These are phyloP conservation scores for Nestor notabilis DNA, from an alignment of 2,113 vertebrate species.

Conservation along the genomic window DNA sequence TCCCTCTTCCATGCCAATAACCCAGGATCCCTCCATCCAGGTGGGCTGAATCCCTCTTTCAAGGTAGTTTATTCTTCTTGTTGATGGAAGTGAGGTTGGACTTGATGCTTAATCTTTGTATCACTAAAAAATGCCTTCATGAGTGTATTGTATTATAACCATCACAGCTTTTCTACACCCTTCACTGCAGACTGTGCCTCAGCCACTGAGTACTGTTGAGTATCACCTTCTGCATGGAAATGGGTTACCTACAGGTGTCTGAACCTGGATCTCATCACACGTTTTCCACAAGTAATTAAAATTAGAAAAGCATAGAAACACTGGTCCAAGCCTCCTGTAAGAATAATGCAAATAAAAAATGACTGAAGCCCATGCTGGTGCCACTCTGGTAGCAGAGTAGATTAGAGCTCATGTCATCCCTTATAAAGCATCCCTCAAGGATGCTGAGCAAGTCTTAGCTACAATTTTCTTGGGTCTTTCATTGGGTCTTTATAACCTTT, in stretches of 20 bases:
- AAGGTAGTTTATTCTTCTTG: neutral
- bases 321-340: neutral
- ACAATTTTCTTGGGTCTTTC: neutral
- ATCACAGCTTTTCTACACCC: neutral
- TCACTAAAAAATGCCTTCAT: neutral
- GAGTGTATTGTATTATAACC: neutral
- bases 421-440: neutral
- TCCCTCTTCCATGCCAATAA: neutral
- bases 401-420: neutral
- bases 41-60: neutral
- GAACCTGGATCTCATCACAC: neutral
- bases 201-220: neutral
- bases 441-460: neutral
- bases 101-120: neutral
- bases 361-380: neutral
- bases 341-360: neutral
- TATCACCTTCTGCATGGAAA: neutral
- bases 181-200: neutral
- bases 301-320: neutral
- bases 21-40: neutral
- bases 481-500: neutral
- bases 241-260: neutral
- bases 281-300: neutral
- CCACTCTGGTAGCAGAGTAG: neutral
- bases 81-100: neutral